Percentiles rank a stretch among this genome's conserved stretches.
Evolutionary conservation across 2,888 invertebrate species (phyloP).

Genomic region (Electrophaes corylata): DNA sequence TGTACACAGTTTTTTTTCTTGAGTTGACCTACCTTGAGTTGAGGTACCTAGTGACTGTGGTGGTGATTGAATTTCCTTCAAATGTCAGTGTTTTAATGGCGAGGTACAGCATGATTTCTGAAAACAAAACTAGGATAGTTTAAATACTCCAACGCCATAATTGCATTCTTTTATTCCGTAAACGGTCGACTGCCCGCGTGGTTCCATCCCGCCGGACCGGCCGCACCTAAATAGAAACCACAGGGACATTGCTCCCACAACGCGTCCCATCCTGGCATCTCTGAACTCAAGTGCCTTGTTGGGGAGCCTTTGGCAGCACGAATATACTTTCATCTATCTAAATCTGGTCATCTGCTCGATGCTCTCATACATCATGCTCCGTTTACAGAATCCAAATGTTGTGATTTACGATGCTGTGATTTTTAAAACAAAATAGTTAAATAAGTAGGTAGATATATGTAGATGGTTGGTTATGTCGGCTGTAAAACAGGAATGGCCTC

Average conservation of each 20-base stretch:
- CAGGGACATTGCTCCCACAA: constrained; percentile 82
- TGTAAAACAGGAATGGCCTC: constrained; percentile 46
- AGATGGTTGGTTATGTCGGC: constrained; percentile 27
- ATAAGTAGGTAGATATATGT: constrained; percentile 8
- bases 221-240: constrained; percentile 84
- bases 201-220: constrained; percentile 77
- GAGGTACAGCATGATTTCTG: not conserved
- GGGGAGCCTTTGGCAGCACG: constrained; percentile 57
- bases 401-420: constrained; percentile 49
- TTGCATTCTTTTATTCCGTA: constrained; percentile 74
- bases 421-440: constrained; percentile 41
- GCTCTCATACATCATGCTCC: constrained; percentile 14
- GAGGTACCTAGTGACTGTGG: constrained; percentile 2
- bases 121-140: not conserved
- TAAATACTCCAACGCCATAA: constrained; percentile 41
- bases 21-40: constrained; percentile 11
- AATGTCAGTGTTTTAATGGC: not conserved
- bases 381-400: constrained; percentile 40
- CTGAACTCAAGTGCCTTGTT: constrained; percentile 71
- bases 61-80: not conserved
- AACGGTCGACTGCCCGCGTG: constrained; percentile 75
- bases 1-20: constrained; percentile 31
- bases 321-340: constrained; percentile 39
- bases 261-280: constrained; percentile 70
- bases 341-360: constrained; percentile 32